Percentiles rank a stretch among this genome's conserved stretches.
These are phyloP conservation scores for Zygaena filipendulae DNA, from an alignment of 2,888 invertebrate species.

Conservation along the genomic window DNA sequence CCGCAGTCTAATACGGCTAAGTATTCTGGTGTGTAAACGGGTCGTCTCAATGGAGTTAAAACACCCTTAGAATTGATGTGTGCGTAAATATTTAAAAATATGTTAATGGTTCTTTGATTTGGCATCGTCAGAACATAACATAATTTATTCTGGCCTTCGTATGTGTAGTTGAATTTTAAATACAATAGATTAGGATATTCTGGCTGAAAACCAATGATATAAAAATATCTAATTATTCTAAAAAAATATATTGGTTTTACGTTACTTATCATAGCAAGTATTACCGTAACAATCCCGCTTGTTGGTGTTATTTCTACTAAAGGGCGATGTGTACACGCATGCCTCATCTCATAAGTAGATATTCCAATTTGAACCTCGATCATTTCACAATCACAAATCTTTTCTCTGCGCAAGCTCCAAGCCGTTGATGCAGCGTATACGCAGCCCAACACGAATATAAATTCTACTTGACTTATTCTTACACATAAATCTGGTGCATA, in stretches of 20 bases:
- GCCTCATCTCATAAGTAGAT: constrained; percentile 47
- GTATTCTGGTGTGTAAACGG: constrained; percentile 25
- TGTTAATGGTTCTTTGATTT: constrained; percentile 35
- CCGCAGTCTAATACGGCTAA: constrained; percentile 50
- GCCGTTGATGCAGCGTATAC: constrained; percentile 36
- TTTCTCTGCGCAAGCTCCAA: constrained; percentile 46
- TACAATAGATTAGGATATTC: constrained; percentile 32
- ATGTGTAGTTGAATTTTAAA: constrained; percentile 35
- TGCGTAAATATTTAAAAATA: constrained; percentile 37
- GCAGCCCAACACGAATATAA: constrained; percentile 47
- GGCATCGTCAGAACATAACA: constrained; percentile 49
- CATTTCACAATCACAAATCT: constrained; percentile 56
- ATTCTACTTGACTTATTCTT: constrained; percentile 30
- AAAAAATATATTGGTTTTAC: neutral
- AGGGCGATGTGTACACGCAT: constrained; percentile 42
- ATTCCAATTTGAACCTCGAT: constrained; percentile 45
- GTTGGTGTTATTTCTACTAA: constrained; percentile 38
- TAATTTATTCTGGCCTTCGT: constrained; percentile 35
- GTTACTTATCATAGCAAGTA: no score
- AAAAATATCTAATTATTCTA: neutral
- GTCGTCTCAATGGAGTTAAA: constrained; percentile 39
- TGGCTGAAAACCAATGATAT: constrained; percentile 27
- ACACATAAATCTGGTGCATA: constrained; percentile 50
- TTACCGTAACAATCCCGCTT: no score
- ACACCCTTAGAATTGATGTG: constrained; percentile 33